Base-by-base conservation (phyloP, 2,113 vertebrate genomes). In the Aix galericulata region DNA sequence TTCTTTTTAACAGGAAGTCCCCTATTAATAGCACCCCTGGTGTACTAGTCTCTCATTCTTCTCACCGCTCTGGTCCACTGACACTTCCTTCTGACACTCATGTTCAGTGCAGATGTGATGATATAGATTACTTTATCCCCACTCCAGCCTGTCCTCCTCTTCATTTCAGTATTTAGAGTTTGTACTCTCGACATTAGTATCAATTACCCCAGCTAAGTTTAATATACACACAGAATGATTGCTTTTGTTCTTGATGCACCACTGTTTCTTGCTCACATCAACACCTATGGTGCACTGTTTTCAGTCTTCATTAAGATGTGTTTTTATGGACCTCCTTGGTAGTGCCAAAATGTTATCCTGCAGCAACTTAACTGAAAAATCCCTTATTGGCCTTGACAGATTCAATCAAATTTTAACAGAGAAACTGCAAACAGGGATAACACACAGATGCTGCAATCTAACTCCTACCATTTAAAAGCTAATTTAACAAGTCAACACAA, bases 231-330 rank as follows among this genome's bases (percentile, higher is more conserved):
- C 11, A 84, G 9, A 95, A 52, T 17, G 1, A 66, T 4, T 77
- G 18, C 29, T 17, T 60, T 26, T 36, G 22, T 81, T 74, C 86
- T 2, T 59, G 21, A 21, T 66, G 9, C 68, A 73, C 46, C 40
- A 48, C 60, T 27, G 4, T 22, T 56, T 60, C 50, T 36, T 76
- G 27, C 26, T 17, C 48, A 26, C 21, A 63, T 22, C 14, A 78
- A 29, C 4, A 84, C 7, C 46, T 68, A 44, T 0, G 3, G 1
- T 1, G 16, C 23, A 6, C 2, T 66, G 17, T 22, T 83, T 77
- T 93, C 52, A 52, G 69, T 46, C 7, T 67, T 50, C 40, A 44
- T 67, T 52, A 75, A 42, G 8, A 27, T 6, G 38, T 1, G 5
- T 4, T 31, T 10, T 36, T 78, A 56, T 16, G 74, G 29, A 84